These are phyloP conservation scores for Zoroaster sp. DNA, from an alignment of 53 echinoderm and acorn worm genomes.

Conservation along the genomic window DNA sequence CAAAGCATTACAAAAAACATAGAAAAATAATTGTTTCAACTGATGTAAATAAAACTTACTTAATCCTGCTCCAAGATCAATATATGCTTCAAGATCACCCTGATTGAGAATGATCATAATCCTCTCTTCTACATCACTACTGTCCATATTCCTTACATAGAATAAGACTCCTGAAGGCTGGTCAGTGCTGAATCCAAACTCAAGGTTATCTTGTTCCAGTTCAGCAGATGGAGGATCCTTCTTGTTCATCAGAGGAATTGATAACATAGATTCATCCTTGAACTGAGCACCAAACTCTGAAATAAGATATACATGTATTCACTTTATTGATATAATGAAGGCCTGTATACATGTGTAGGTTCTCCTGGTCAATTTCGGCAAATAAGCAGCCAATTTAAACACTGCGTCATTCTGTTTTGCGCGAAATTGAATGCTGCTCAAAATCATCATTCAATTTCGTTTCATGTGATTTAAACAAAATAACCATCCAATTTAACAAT, in stretches of 20 bases:
- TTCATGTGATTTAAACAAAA: too few relatives aligned
- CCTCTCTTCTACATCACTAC: slow-evolving; percentile 39
- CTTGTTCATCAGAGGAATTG: slow-evolving; percentile 33
- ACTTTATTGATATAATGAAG: too few relatives aligned
- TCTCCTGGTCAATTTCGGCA: too few relatives aligned
- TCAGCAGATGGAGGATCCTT: background rate
- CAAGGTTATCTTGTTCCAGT: slow-evolving; percentile 52
- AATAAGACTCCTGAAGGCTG: slow-evolving; percentile 58
- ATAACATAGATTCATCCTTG: slow-evolving; percentile 29
- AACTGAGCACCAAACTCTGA: slow-evolving; percentile 75
- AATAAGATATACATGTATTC: too few relatives aligned
- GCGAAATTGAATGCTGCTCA: too few relatives aligned
- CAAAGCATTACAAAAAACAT: background rate
- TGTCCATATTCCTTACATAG: slow-evolving; percentile 54
- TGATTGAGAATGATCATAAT: slow-evolving; percentile 56
- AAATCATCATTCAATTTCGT: too few relatives aligned
- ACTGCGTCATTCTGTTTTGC: too few relatives aligned
- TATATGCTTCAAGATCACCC: slow-evolving; percentile 56
- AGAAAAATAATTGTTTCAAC: too few relatives aligned
- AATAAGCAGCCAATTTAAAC: too few relatives aligned
- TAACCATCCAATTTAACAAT: too few relatives aligned
- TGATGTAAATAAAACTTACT: slow-evolving; percentile 43
- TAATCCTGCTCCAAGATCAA: slow-evolving; percentile 66
- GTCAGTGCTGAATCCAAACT: slow-evolving; percentile 76
- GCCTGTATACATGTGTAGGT: too few relatives aligned